Base-by-base conservation (phyloP, 1,140 invertebrate genomes). In the Teleogryllus occipitalis region DNA sequence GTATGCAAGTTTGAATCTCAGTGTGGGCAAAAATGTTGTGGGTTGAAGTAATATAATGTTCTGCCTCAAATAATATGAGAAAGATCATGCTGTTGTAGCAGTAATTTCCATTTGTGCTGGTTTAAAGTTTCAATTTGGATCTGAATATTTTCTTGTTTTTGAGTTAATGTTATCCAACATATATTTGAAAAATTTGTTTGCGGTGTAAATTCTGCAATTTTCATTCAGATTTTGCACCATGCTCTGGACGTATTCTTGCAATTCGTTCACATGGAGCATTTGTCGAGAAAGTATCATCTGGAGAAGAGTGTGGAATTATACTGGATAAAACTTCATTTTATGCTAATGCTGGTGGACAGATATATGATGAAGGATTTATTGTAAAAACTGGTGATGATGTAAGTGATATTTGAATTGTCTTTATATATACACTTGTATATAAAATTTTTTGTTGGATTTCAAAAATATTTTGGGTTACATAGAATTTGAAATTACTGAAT, bases 331-430 rank as follows among this genome's bases (percentile, higher is more conserved):
- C 98, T 0, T 95, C 91, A 85, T 99, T 99, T 86, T 98, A 99
- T 88, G 97, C 97, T 10, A 98, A 99, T 87, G 96, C 98, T 88
- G 98, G 98, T 83, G 98, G 98, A 18, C 98, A 99, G 88, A 97
- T 99, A 82, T 98, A 93, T 86, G 98, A 99, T 87, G 96, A 97
- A 86, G 98, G 98, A 22, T 98, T 95, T 83, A 91, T 99, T 84
- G 92, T 94, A 0, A 98, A 98, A 89, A 86, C 90, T 22, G 91
- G 91, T 76, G 94, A 96, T 87, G 95, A 96, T 83, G 90, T 90
- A 84, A 83, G 82, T 47, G 18, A 39, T 39, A 39, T 39, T 39
- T 39, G 27, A 39, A 39, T 39, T 39, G 46, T 46, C 8, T n/a
- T 74, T 0, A 6, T 75, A 75, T 8, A 79, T 72, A 65, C 1